Base-by-base conservation (phyloP, 2,888 invertebrate genomes). In the Pandemis cinnamomeana region DNA sequence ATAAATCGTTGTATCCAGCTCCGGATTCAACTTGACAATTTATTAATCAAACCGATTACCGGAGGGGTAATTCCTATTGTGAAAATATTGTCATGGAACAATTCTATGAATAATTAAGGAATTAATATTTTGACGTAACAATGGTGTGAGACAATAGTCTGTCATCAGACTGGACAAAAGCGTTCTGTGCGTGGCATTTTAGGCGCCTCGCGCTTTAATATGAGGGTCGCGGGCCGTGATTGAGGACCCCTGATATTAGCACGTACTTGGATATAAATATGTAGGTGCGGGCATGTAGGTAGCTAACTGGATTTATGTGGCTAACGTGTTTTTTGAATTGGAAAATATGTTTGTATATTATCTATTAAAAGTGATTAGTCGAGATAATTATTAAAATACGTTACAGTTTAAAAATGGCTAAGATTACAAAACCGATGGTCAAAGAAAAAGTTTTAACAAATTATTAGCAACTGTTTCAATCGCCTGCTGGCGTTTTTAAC, bases 31-130 rank as follows among this genome's bases (percentile, higher is more conserved):
- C 90, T 93, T 94, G 94, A 93, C 94, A 94, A 94, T 94, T 93
- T 94, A 94, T 94, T 94, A 93, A 93, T 94, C 94, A 94, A 91
- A 92, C 89, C 93, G 92, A 94, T 94, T 94, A 92, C 93, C 91
- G 88, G 20, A 20, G 55, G 8, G 20, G 92, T 91, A 20, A 55
- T 87, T 89, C 85, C 92, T 92, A 92, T 94, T 94, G 93, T 93
- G 93, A 91, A 94, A 94, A 93, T 94, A 94, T 92, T 92, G 91
- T 90, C 84, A 85, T 89, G 87, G 89, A 92, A 94, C 93, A 94
- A 92, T 94, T 91, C 93, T 90, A 90, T 93, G 93, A 94, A 94
- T 94, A 93, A 94, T 94, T 93, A 93, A 90, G 93, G 93, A 93
- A 92, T 94, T 92, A 93, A 36, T 92, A 93, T 92, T 92, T 91